These are phyloP conservation scores for Rhynchopsitta pachyrhyncha DNA, from an alignment of 2,113 vertebrate species.

Conservation along the genomic window DNA sequence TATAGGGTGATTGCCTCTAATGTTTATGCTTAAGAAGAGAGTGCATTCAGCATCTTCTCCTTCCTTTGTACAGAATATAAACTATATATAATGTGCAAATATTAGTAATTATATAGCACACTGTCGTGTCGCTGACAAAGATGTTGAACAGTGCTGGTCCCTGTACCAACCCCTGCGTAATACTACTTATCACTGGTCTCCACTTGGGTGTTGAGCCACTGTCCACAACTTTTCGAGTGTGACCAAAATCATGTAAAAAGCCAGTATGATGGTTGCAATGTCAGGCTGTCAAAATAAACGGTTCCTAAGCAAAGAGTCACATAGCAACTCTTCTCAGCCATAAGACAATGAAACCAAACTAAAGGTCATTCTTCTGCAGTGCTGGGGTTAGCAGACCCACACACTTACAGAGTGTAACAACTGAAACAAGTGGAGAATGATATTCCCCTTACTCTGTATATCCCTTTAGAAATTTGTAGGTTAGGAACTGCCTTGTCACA, in stretches of 20 bases:
- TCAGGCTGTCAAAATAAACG: neutral
- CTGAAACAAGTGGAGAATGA: neutral
- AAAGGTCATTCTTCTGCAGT: neutral
- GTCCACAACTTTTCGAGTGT: neutral
- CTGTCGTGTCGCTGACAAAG: neutral
- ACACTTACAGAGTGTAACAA: fast-evolving
- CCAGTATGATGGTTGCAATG: neutral
- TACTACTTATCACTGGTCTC: neutral
- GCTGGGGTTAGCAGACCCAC: neutral
- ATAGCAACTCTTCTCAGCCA: neutral
- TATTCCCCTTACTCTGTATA: neutral
- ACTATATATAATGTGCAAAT: neutral
- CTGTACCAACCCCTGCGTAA: neutral
- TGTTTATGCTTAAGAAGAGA: neutral
- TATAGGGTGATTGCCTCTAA: neutral
- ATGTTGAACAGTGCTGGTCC: neutral
- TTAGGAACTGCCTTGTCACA: neutral
- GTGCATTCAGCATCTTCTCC: neutral
- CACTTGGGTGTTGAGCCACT: neutral
- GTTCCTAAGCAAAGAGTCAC: neutral
- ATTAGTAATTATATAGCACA: neutral
- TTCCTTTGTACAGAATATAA: neutral
- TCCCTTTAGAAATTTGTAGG: neutral
- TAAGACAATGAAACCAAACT: neutral
- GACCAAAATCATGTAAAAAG: neutral